A percentile compares a stretch with the other conserved stretches of the same genome.
phyloP scores from a whole-genome alignment of 2,888 invertebrate species.

The Sarcophaga carnaria region DNA sequence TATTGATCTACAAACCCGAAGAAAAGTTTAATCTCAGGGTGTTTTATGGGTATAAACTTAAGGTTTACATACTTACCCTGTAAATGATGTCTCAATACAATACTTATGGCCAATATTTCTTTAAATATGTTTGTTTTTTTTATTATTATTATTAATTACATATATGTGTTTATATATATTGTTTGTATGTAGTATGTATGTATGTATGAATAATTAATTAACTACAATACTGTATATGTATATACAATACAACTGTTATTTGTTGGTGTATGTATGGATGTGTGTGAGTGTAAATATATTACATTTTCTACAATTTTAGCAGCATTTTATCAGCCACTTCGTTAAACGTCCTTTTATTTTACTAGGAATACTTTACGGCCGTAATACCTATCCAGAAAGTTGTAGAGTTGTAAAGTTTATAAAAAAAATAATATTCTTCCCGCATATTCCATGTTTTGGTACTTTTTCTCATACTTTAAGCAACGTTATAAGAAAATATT shows the following conservation, averaged over 20 bases:
- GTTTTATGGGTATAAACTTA: background rate
- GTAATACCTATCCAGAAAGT: no score
- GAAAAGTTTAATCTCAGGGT: background rate
- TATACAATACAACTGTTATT: background rate
- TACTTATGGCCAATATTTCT: background rate
- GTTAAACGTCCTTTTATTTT: background rate
- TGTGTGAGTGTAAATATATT: slow-evolving; percentile 4
- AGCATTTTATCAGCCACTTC: background rate
- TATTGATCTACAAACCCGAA: background rate
- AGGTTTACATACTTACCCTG: background rate
- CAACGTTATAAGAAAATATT: no score
- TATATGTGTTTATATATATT: slow-evolving; percentile 1
- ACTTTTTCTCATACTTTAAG: no score
- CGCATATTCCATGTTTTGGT: no score
- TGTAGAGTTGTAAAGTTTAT: no score
- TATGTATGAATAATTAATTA: slow-evolving; percentile 50
- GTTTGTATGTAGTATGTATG: slow-evolving; percentile 43
- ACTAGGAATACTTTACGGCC: background rate
- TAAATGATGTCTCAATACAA: background rate
- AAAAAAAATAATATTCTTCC: no score
- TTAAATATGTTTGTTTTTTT: background rate
- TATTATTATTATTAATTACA: background rate
- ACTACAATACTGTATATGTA: slow-evolving; percentile 5
- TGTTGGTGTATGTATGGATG: background rate
- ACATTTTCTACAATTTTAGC: slow-evolving; percentile 53